Evolutionary conservation across 1,140 invertebrate species (phyloP), one percentile per base, ranked within the genome.

Genomic region (Akabosia matsudoensis): DNA sequence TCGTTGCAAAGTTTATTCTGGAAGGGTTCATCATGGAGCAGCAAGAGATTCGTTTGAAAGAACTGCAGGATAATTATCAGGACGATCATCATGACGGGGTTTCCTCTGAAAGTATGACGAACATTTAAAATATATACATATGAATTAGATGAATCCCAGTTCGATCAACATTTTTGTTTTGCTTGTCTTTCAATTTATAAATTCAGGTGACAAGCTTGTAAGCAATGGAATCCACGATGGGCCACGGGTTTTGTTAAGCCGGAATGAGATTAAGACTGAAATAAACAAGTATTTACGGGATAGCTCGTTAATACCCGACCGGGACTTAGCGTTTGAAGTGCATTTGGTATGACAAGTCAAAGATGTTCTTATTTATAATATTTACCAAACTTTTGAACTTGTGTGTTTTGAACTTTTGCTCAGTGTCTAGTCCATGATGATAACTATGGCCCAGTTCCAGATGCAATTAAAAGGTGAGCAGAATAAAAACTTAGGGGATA

Each of bases 361-460:
- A n/a, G 54, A 16, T 56, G 24, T 13, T 56, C 54, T 24, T 56
- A n/a, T n/a, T n/a, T n/a, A n/a, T n/a, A n/a, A n/a, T n/a, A n/a
- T n/a, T n/a, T n/a, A n/a, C n/a, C n/a, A n/a, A n/a, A n/a, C n/a
- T n/a, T n/a, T n/a, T n/a, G n/a, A n/a, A n/a, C n/a, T n/a, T n/a
- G n/a, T n/a, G n/a, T n/a, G n/a, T n/a, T n/a, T n/a, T n/a, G n/a
- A 24, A 7, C 24, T 61, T 10, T 61, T 24, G 54, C 81, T 76
- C 81, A 86, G 82, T 91, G 90, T 82, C 87, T 89, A n/a, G 83
- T 92, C 52, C 87, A 89, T 85, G 92, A 93, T 84, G 90, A 91
- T 82, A 86, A 89, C 76, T 94, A 94, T 86, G 93, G 93, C 75
- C 89, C 90, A 74, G 87, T 91, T 83, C 87, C 90, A 79, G 92